Percentiles rank a stretch among this genome's conserved stretches.
These are phyloP conservation scores for Taeniopygia guttata DNA, from an alignment of 2,797 vertebrate species.

Conservation along the genomic window DNA sequence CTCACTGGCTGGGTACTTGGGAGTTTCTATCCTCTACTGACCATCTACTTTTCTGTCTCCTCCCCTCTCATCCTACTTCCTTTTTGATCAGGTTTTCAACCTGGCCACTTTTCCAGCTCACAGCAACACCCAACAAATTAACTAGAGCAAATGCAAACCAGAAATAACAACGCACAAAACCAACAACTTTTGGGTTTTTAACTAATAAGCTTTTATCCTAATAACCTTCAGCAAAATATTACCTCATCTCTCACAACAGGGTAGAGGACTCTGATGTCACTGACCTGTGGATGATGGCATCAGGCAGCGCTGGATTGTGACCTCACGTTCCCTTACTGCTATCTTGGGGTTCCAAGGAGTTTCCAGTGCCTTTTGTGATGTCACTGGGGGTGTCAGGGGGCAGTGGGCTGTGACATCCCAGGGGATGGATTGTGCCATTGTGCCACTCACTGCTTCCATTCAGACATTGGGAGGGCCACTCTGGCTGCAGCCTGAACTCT, in stretches of 20 bases:
- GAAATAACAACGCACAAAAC: no score
- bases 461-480: neutral
- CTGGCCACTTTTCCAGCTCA: no score
- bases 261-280: neutral
- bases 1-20: neutral
- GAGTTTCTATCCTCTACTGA: fast-evolving
- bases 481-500: neutral
- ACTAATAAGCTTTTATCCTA: neutral
- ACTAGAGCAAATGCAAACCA: neutral
- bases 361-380: neutral
- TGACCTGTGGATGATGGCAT: neutral
- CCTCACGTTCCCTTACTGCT: fast-evolving
- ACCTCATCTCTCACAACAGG: neutral
- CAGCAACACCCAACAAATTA: no score
- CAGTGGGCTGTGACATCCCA: no score
- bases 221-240: neutral
- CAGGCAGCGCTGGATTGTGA: neutral
- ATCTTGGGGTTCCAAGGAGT: neutral
- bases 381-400: no score
- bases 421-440: neutral
- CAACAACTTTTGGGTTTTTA: neutral
- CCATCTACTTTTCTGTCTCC: neutral
- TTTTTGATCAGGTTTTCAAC: neutral
- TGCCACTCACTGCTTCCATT: neutral
- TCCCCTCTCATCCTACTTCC: neutral